These are phyloP conservation scores for Phyllostomus hastatus DNA, from an alignment of 2,113 vertebrate genomes.

Conservation along the genomic window DNA sequence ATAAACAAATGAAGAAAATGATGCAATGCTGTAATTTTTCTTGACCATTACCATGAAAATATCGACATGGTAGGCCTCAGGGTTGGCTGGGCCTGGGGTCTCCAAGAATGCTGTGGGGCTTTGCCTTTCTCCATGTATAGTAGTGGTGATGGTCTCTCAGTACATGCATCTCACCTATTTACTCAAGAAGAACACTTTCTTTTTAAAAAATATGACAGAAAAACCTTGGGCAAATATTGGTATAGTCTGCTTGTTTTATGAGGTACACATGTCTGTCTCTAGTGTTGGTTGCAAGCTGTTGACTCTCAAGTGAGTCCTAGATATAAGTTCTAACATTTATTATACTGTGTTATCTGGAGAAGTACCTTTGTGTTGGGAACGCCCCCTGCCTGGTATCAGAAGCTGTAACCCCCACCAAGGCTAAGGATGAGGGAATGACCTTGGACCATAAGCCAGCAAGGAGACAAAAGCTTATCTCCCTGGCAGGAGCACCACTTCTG, in stretches of 20 bases:
- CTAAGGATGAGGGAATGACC: no score
- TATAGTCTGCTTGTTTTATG: not conserved
- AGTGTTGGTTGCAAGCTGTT: not conserved
- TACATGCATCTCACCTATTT: not conserved
- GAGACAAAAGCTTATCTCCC: no score
- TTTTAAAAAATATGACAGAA: not conserved
- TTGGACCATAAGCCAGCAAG: no score
- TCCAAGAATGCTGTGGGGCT: not conserved
- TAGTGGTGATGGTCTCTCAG: not conserved
- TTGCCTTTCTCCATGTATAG: not conserved
- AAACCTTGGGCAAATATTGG: not conserved
- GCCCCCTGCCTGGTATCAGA: no score
- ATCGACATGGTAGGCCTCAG: not conserved
- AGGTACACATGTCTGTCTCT: not conserved
- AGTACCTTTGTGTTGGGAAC: no score
- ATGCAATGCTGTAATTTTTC: not conserved
- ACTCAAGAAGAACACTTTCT: not conserved
- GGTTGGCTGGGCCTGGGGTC: not conserved
- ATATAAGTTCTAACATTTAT: not conserved
- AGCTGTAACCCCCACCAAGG: no score
- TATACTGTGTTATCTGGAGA: not conserved
- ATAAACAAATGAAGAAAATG: no score
- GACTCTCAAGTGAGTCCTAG: not conserved
- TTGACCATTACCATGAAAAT: not conserved
- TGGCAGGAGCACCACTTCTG: no score